Percentiles rank a stretch among this genome's conserved stretches.
phyloP scores from a whole-genome alignment of 2,888 invertebrate species.

The Melanostoma mellinum region DNA sequence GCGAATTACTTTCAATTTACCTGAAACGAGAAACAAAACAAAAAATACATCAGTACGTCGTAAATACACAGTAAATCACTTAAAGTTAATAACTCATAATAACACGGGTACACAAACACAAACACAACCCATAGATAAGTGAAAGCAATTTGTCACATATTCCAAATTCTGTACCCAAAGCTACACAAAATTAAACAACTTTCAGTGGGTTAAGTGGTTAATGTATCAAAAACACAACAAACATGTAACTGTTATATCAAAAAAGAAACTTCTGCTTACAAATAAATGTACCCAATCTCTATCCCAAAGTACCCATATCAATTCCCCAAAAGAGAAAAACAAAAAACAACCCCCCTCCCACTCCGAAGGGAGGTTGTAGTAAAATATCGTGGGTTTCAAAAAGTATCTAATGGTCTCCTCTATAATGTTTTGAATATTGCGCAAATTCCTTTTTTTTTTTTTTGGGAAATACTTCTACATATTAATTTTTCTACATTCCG shows the following conservation, averaged over 20 bases:
- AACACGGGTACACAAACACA: too few species aligned
- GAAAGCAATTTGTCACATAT: not conserved
- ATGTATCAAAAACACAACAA: slow-evolving; percentile 13
- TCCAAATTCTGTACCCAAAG: not conserved
- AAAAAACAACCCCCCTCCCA: not conserved
- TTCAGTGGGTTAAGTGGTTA: not conserved
- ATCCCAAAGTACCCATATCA: slow-evolving; percentile 19
- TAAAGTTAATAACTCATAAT: not conserved
- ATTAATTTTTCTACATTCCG: slow-evolving; percentile 50
- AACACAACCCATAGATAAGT: not conserved
- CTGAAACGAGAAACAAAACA: slow-evolving; percentile 26
- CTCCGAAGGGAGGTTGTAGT: not conserved
- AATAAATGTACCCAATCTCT: slow-evolving; percentile 28
- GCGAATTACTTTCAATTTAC: slow-evolving; percentile 10
- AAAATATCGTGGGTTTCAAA: slow-evolving; percentile 16
- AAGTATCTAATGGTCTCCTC: slow-evolving; percentile 25
- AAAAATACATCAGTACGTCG: not conserved
- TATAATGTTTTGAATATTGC: slow-evolving; percentile 6
- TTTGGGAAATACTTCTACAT: slow-evolving; percentile 29
- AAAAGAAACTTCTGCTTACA: slow-evolving; percentile 16
- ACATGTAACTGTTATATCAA: slow-evolving; percentile 2
- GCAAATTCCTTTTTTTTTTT: not conserved
- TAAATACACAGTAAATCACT: too few species aligned
- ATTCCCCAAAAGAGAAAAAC: not conserved
- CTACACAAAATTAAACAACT: not conserved